These are phyloP conservation scores for Zaprionus ornatus DNA, from an alignment of 1,140 invertebrate species.

Conservation along the genomic window DNA sequence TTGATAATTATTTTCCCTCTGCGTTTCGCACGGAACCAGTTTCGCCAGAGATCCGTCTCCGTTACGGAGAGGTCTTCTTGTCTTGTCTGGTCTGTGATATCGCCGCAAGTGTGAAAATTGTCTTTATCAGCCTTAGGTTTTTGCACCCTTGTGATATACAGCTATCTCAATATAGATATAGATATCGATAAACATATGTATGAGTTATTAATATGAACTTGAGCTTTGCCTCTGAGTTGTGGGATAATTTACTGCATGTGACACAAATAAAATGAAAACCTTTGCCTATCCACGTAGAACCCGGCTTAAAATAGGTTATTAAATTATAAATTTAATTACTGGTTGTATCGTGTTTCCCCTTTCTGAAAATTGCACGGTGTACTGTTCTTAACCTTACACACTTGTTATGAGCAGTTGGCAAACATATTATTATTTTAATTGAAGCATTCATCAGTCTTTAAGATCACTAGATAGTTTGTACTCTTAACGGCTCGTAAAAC, in stretches of 20 bases:
- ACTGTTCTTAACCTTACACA: not conserved
- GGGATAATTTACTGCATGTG: constrained; percentile 20
- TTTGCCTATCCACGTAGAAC: not conserved
- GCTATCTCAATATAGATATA: not conserved
- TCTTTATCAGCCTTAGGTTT: constrained; percentile 39
- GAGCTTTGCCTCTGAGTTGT: constrained; percentile 13
- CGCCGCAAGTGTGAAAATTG: constrained; percentile 44
- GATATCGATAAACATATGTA: constrained; percentile 1
- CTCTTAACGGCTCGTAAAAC: not conserved
- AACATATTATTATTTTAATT: not conserved
- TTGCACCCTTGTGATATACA: constrained; percentile 31
- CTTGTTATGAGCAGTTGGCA: not conserved
- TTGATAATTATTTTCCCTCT: constrained; percentile 17
- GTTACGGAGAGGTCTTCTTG: constrained; percentile 7
- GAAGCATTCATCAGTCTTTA: not conserved
- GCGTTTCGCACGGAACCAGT: constrained; percentile 19
- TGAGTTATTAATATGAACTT: constrained; percentile 14
- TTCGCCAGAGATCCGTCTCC: constrained; percentile 26
- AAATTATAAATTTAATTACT: not conserved
- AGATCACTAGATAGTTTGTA: not conserved
- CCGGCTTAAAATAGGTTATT: not conserved
- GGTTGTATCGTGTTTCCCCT: not conserved
- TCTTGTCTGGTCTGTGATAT: constrained; percentile 34
- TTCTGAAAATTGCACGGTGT: not conserved
- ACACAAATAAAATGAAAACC: not conserved